Evolutionary conservation across 2,797 vertebrate genomes (phyloP), one percentile per base, ranked within the genome.

Genomic region (Gallinago stenura): DNA sequence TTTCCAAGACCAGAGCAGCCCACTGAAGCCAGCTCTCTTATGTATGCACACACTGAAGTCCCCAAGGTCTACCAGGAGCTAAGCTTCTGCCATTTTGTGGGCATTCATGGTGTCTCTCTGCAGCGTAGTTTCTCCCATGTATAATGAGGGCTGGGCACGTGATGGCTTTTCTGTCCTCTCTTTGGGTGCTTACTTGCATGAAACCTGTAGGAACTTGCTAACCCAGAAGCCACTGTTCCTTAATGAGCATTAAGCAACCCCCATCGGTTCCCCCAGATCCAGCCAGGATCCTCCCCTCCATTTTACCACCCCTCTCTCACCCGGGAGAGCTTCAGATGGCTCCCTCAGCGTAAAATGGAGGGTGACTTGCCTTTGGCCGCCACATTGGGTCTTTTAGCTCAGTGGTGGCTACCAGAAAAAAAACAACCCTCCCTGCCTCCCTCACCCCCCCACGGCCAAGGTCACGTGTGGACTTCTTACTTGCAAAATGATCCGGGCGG

Each of bases 401-500:
- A 15, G 15, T 9, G 43, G 24, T 35, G 15, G 48, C 43, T 50
- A 33, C 33, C 43, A 56, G 39, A 35, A 72, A 15, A 18, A 61
- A 43, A 7, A 31, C 2, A 2, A 10, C 5, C 7, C 20, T 35
- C 66, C 57, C 56, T 3, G 9, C 10, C 37, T 41, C 18, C 9
- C 39, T 26, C 28, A 6, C 53, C 30, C 2, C 24, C 37, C 18
- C 11, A 76, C 1, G 2, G 24, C 24, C 45, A 54, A n/a, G 17
- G 35, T 24, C 77, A 60, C 22, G 6, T 3, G 4, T 2, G 37
- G 28, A 19, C 6, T 83, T 96, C 98, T 98, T 97, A 99, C 99
- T 98, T 99, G 99, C 99, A 99, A 82, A 98, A 99, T 7, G 95
- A 97, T 94, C 98, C 99, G 1, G 81, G 95, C 6, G 77, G 82